phyloP scores from a whole-genome alignment of 2,113 vertebrate genomes.

The Brachyhypopomus gauderio region DNA sequence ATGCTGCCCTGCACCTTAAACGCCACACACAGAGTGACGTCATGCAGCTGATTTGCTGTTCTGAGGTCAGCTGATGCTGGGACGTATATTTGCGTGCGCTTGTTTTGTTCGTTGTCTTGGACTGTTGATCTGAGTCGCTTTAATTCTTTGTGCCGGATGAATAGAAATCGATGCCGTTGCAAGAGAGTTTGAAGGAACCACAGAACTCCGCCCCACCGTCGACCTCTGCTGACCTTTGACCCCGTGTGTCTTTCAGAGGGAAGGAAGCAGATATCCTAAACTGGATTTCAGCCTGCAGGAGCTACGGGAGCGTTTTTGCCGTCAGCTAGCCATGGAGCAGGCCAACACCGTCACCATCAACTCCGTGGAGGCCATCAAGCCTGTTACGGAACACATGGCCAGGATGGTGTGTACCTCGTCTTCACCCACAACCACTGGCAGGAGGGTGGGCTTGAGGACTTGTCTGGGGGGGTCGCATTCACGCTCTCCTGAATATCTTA shows the following conservation, averaged over 20 bases:
- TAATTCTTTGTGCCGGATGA: too few species aligned
- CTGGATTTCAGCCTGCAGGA: slow-evolving; percentile 75
- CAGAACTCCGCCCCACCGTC: background rate
- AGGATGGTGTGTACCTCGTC: slow-evolving; percentile 75
- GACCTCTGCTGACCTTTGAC: background rate
- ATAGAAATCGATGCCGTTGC: too few species aligned
- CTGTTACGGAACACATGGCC: slow-evolving; percentile 65
- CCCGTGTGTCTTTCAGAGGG: slow-evolving; percentile 66
- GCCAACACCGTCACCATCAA: slow-evolving; percentile 74
- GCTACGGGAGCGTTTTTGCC: slow-evolving; percentile 74
- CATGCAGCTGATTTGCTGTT: background rate
- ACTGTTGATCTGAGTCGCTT: too few species aligned
- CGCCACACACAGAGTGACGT: background rate
- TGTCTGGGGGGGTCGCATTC: too few species aligned
- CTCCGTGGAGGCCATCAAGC: slow-evolving; percentile 82
- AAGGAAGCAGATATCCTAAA: slow-evolving; percentile 75
- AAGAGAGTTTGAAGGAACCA: too few species aligned
- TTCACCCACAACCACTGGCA: background rate
- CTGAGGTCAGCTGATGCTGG: background rate
- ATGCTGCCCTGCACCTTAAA: background rate
- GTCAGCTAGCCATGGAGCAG: slow-evolving; percentile 84
- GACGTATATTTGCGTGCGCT: too few species aligned
- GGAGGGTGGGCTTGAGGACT: too few species aligned
- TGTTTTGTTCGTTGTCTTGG: too few species aligned
- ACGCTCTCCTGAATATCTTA: too few species aligned